Conservation (phyloP, 2,888 invertebrate genomes). For the Meliscaeva auricollis region DNA sequence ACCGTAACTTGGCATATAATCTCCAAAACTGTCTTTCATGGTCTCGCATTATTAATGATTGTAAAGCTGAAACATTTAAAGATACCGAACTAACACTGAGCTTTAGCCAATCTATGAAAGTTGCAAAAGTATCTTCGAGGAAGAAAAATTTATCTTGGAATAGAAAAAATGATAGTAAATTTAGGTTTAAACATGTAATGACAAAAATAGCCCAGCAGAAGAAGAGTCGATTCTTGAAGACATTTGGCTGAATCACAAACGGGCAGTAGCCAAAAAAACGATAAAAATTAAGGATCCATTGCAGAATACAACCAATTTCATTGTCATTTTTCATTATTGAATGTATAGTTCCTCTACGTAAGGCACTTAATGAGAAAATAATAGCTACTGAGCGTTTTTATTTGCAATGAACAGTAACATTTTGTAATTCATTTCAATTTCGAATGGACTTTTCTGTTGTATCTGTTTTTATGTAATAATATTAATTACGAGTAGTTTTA, state of each 20-base stretch:
- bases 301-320: slow-evolving; percentile 27
- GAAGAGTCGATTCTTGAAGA: slow-evolving; percentile 41
- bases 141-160: slow-evolving; percentile 77
- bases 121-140: slow-evolving; percentile 77
- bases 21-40: slow-evolving; percentile 64
- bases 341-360: neutral
- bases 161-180: slow-evolving; percentile 55
- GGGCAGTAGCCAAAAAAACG: slow-evolving; percentile 79
- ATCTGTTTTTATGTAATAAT: neutral
- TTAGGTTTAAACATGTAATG: slow-evolving; percentile 63
- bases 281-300: slow-evolving; percentile 78
- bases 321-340: neutral
- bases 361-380: neutral
- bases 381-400: neutral
- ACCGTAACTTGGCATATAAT: slow-evolving; percentile 17
- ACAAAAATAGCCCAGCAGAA: slow-evolving; percentile 77
- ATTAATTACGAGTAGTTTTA: neutral
- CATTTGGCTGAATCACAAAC: slow-evolving; percentile 75
- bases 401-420: too few relatives aligned
- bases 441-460: neutral
- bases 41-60: slow-evolving; percentile 31
- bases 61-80: slow-evolving; percentile 55
- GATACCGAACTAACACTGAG: slow-evolving; percentile 77
- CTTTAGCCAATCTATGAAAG: slow-evolving; percentile 79
- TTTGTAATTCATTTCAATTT: neutral